Evolutionary conservation across 1,140 invertebrate genomes (phyloP).

Genomic region (Stegodyphus dumicola): DNA sequence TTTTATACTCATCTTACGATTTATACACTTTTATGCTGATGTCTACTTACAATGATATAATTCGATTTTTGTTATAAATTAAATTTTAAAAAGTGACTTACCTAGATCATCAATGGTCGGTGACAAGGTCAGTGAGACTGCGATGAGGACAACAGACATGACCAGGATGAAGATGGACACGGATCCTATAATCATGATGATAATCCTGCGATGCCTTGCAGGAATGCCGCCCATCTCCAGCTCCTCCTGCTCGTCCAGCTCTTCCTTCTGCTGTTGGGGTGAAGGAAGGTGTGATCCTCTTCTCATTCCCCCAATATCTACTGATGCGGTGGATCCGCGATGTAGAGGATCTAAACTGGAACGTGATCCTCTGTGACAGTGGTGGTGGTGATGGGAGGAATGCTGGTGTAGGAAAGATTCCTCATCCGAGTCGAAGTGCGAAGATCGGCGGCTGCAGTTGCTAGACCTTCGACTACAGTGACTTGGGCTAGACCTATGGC

Average conservation of each 20-base stretch:
- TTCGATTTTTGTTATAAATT: too few species aligned
- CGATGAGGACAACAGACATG: slow-evolving; percentile 86
- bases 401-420: slow-evolving; percentile 15
- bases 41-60: too few species aligned
- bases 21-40: too few species aligned
- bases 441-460: slow-evolving; percentile 31
- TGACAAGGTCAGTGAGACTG: slow-evolving; percentile 86
- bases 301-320: not conserved
- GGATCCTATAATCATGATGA: slow-evolving; percentile 57
- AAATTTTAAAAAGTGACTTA: slow-evolving; percentile 71
- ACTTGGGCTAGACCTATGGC: slow-evolving; percentile 31
- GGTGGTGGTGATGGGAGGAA: slow-evolving; percentile 31
- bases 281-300: slow-evolving; percentile 19
- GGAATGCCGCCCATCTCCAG: slow-evolving; percentile 45
- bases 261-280: not conserved
- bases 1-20: too few species aligned
- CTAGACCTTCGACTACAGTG: slow-evolving; percentile 32
- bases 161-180: slow-evolving; percentile 80
- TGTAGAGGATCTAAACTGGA: slow-evolving; percentile 29
- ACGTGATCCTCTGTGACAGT: slow-evolving; percentile 33
- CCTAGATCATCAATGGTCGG: slow-evolving; percentile 93
- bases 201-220: slow-evolving; percentile 31
- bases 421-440: slow-evolving; percentile 45
- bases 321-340: slow-evolving; percentile 20
- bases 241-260: slow-evolving; percentile 21